phyloP scores from a whole-genome alignment of 2,888 invertebrate species.

The Melinopterus prodromus region DNA sequence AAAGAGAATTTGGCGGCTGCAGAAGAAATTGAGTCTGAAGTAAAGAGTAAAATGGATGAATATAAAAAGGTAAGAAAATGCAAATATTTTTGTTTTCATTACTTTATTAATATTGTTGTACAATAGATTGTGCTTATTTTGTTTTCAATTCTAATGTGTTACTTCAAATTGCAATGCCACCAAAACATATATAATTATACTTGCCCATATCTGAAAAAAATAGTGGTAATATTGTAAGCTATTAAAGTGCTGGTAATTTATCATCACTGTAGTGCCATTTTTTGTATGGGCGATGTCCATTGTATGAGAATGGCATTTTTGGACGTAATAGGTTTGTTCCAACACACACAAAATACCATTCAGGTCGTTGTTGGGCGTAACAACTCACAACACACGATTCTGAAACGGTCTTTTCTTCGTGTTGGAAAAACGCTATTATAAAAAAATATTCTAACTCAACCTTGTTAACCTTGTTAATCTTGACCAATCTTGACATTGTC shows the following conservation, averaged over 20 bases:
- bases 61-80: conserved; percentile 69
- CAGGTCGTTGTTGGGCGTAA: too few species aligned
- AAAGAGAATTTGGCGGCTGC: conserved; percentile 65
- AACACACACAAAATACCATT: too few species aligned
- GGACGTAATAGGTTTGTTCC: too few species aligned
- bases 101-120: background rate
- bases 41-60: conserved; percentile 69
- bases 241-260: background rate
- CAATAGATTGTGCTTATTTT: background rate
- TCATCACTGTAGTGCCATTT: too few species aligned
- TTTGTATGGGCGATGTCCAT: too few species aligned
- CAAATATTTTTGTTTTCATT: background rate
- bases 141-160: conserved; percentile 6
- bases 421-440: too few species aligned
- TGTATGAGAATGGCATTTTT: too few species aligned
- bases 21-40: conserved; percentile 66
- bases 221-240: background rate
- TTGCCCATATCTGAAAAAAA: conserved; percentile 16
- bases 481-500: too few species aligned
- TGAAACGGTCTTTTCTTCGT: too few species aligned
- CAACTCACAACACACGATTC: too few species aligned
- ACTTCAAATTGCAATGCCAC: conserved; percentile 17
- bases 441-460: too few species aligned
- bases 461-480: background rate
- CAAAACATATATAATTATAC: background rate